Percentiles rank a stretch among this genome's conserved stretches.
Conservation (phyloP, 2,888 invertebrate species). For the Tachina grossa region DNA sequence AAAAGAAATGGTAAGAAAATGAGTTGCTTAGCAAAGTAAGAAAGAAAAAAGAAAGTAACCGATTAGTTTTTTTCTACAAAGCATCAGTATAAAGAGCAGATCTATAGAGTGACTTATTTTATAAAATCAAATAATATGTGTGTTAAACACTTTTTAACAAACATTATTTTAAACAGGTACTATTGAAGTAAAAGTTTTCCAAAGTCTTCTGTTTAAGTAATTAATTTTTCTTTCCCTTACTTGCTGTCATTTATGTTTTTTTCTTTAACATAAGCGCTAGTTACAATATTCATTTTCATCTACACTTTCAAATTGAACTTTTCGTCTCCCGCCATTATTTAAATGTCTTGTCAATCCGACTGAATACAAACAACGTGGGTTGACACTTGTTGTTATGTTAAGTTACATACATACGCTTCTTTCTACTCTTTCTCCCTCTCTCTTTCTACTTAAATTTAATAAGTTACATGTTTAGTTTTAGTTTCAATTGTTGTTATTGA, state of each 20-base stretch:
- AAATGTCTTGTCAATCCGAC: slow-evolving; percentile 17
- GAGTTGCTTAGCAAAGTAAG: no score
- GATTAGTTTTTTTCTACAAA: no score
- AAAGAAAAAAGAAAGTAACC: no score
- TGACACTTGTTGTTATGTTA: slow-evolving; percentile 65
- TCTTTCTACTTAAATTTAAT: background rate
- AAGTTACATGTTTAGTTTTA: slow-evolving; percentile 1
- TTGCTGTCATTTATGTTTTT: slow-evolving; percentile 15
- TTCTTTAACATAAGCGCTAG: background rate
- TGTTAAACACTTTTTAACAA: no score
- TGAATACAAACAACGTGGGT: slow-evolving; percentile 42
- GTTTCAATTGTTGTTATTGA: slow-evolving; percentile 9
- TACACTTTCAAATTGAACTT: background rate
- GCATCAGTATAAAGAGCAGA: no score
- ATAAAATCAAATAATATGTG: no score
- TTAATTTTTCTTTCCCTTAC: background rate
- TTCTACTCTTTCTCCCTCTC: background rate
- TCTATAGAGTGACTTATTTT: no score
- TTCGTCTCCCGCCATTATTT: slow-evolving; percentile 23
- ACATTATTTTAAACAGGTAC: background rate
- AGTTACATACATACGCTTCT: slow-evolving; percentile 28
- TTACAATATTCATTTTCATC: background rate
- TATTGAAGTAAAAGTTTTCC: background rate
- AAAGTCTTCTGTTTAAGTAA: background rate
- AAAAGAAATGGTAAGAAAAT: no score